Evolutionary conservation across 1,140 invertebrate species (phyloP), one percentile per base, ranked within the genome.

Genomic region (Cyclina sinensis): DNA sequence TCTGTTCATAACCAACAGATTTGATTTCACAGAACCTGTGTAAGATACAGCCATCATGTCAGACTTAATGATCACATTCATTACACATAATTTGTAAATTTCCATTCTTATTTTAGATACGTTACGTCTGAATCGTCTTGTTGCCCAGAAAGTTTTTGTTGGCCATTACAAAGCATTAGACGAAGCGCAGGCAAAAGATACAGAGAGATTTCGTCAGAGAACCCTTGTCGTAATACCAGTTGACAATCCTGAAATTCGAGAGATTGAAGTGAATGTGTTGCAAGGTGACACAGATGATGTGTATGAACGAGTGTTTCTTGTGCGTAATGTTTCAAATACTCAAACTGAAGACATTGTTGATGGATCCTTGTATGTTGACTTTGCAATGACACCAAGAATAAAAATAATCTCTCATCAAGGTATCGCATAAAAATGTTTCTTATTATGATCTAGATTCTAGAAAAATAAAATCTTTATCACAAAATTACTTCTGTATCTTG

Each of bases 81-180:
- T 48, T 7, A 48, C 46, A n/a, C n/a, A n/a, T n/a, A n/a, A n/a
- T n/a, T n/a, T n/a, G n/a, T n/a, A n/a, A n/a, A 48, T 37, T 73
- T 73, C 30, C 30, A 37, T 24, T 30, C n/a, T 27, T 2, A 30
- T 84, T 73, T 16, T 43, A 86, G 84, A 86, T 43, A 86, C 73
- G 21, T 32, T 76, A 7, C 84, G 70, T 5, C 37, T 86, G 51
- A 86, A 86, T 37, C 70, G 84, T 18, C 35, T 76, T 18, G 73
- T 86, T 14, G 62, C 84, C 11, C 84, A 86, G 51, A 74, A 78
- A 9, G 84, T 86, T 1, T 35, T 86, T 12, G 54, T 84, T 27
- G 82, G 82, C 18, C 82, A 84, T 37, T 84, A 84, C 46, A 84
- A 84, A 43, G 65, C 65, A 14, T 39, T 84, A 37, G 62, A 73